Percentiles rank a stretch among this genome's conserved stretches.
These are phyloP conservation scores for Melanotaenia parkinsoni DNA, from an alignment of 2,797 vertebrate genomes.

Conservation along the genomic window DNA sequence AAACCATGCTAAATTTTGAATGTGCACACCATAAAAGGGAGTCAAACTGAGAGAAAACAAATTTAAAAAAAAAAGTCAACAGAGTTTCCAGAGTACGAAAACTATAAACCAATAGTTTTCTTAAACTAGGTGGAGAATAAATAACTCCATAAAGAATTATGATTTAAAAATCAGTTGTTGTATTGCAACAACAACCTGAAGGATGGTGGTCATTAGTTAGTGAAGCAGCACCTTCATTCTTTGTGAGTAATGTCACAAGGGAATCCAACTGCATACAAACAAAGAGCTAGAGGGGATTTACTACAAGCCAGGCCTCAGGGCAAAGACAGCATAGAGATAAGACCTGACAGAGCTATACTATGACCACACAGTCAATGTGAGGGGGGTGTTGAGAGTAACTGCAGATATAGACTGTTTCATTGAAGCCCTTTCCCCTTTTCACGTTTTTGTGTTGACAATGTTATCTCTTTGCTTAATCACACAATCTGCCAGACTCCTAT, in stretches of 20 bases:
- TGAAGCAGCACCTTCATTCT: slow-evolving; percentile 50
- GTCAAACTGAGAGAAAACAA: slow-evolving; percentile 24
- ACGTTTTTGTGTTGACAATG: no score
- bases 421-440: no score
- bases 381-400: no score
- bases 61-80: slow-evolving; percentile 4
- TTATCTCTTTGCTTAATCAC: no score
- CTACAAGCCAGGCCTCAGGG: slow-evolving; percentile 32
- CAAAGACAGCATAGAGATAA: slow-evolving; percentile 40
- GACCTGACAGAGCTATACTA: not conserved
- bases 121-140: slow-evolving; percentile 12
- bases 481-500: no score
- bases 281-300: slow-evolving; percentile 49
- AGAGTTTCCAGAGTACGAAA: slow-evolving; percentile 1
- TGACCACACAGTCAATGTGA: not conserved
- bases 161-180: slow-evolving; percentile 10
- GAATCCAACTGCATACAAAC: slow-evolving; percentile 49
- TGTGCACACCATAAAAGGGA: slow-evolving; percentile 30
- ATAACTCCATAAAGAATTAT: slow-evolving; percentile 22
- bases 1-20: slow-evolving; percentile 58
- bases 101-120: slow-evolving; percentile 21
- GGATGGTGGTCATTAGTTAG: not conserved
- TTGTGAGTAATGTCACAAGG: slow-evolving; percentile 48
- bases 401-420: no score
- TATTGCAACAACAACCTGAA: not conserved